phyloP scores from a whole-genome alignment of 2,113 vertebrate species.

The Ailurus styani region DNA sequence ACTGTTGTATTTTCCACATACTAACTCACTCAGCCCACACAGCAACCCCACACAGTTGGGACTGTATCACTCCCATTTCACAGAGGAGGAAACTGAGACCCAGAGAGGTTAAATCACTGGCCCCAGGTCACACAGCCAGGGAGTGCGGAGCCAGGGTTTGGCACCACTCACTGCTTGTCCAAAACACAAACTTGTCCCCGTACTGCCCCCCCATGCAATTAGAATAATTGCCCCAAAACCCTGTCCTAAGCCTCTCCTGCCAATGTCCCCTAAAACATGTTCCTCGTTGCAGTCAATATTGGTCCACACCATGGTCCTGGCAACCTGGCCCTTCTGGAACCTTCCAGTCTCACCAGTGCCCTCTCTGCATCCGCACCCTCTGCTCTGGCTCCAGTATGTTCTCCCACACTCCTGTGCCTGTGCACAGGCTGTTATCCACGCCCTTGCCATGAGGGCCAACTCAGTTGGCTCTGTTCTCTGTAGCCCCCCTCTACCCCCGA shows the following conservation, averaged over 20 bases:
- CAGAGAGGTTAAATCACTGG: not conserved
- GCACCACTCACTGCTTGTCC: not conserved
- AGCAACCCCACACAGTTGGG: fast-evolving
- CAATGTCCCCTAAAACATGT: not conserved
- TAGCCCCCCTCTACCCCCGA: fast-evolving
- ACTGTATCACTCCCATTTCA: not conserved
- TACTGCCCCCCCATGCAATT: not conserved
- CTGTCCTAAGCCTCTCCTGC: not conserved
- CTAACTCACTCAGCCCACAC: not conserved
- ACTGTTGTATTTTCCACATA: fast-evolving
- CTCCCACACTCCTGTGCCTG: fast-evolving
- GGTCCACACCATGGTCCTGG: fast-evolving
- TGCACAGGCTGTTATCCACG: fast-evolving
- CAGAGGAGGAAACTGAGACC: not conserved
- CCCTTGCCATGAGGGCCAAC: not conserved
- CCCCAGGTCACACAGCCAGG: not conserved
- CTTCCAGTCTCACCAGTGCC: fast-evolving
- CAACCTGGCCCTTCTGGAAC: not conserved
- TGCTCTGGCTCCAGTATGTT: fast-evolving
- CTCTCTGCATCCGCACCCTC: fast-evolving
- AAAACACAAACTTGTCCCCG: not conserved
- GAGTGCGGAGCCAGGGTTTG: not conserved
- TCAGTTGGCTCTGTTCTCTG: fast-evolving
- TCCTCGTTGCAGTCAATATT: too few relatives aligned
- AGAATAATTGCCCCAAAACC: fast-evolving